Base-by-base conservation (phyloP, 1,140 invertebrate species). In the Drosophila rufa region DNA sequence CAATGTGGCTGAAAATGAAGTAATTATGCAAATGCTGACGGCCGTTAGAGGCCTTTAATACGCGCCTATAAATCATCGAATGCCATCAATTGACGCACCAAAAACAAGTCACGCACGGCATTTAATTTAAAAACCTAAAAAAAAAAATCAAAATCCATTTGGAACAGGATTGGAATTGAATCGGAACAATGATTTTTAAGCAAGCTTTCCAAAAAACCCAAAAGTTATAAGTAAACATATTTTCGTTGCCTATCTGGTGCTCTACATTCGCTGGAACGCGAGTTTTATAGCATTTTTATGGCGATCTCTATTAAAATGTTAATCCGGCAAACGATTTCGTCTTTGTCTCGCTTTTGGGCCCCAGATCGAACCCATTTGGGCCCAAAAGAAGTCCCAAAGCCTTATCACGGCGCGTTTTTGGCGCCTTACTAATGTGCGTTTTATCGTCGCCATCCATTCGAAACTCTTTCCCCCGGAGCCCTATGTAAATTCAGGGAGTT, bases 371-470 rank as follows among this genome's bases (percentile, higher is more conserved):
- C 50, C 67, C 77, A 89, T 89, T 78, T 83, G 68, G 71, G 15
- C 17, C 62, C 62, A 14, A 66, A 61, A 36, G 9, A 61, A 36
- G 9, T 33, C 30, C 30, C 30, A 36, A 11, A 36, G 43, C 50
- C 67, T 80, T 89, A 87, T 87, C 83, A 78, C 46, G 53, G 68
- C 80, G 66, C 84, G 83, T 89, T 87, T 79, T 87, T 87, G 84
- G 85, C 84, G 84, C 84, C 84, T 90, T 84, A 61, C 80, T 89
- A 87, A 87, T 87, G 84, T 87, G 83, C 76, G 61, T 89, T 89
- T 89, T 89, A 87, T 87, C 84, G 80, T 56, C 68, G 61, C 45
- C 73, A 46, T 60, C 51, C 56, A 73, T 73, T 60, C 53, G 30
- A 60, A n/a, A 30, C 38, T 17, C 45, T 46, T 19, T 47, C 56